Evolutionary conservation across 2,113 vertebrate genomes (phyloP).

Genomic region (Ptilorrhoa leucosticta): DNA sequence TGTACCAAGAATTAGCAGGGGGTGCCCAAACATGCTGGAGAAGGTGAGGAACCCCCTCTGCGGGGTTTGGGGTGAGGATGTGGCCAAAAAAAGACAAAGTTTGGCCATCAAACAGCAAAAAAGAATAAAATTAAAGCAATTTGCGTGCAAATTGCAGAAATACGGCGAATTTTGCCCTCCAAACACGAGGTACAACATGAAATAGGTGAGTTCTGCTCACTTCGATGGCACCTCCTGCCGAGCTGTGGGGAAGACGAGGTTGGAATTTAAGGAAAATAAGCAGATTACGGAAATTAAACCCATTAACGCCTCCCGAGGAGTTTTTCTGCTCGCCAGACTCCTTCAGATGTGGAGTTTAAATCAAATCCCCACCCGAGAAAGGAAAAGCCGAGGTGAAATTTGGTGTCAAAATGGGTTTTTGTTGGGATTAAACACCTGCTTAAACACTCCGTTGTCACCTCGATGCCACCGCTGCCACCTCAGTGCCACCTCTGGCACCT

Average conservation of each 20-base stretch:
- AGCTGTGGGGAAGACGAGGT: fast-evolving
- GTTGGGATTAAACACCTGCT: background rate
- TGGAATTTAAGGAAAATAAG: background rate
- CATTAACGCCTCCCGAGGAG: background rate
- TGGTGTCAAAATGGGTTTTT: fast-evolving
- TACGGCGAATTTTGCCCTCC: background rate
- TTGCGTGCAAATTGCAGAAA: background rate
- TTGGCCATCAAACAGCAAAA: background rate
- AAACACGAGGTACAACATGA: fast-evolving
- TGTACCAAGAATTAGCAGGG: background rate
- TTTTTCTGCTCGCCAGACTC: background rate
- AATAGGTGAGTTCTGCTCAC: background rate
- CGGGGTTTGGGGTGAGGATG: fast-evolving
- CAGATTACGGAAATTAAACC: background rate
- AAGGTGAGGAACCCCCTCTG: background rate
- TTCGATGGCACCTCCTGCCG: background rate
- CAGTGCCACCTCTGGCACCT: background rate
- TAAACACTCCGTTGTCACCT: background rate
- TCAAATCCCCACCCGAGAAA: background rate
- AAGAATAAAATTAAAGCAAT: background rate
- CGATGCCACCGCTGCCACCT: background rate
- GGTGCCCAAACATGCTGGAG: fast-evolving
- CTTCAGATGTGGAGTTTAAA: background rate
- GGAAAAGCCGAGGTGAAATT: background rate
- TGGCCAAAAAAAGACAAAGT: background rate